Evolutionary conservation across 2,888 invertebrate species (phyloP).

Genomic region (Tenthredo distinguenda): DNA sequence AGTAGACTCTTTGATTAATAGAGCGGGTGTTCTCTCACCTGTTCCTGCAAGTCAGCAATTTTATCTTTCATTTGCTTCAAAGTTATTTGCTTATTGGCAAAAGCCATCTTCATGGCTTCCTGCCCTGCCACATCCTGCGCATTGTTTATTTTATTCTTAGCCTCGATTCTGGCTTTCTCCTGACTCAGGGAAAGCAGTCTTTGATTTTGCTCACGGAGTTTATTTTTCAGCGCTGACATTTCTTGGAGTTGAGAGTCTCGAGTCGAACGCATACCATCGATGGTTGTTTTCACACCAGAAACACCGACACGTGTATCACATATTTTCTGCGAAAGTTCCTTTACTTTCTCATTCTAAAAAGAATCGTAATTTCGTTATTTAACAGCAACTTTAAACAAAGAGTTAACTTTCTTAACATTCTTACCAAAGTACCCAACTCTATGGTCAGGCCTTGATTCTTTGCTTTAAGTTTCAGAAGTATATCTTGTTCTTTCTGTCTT

Average conservation of each 20-base stretch:
- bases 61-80: conserved; percentile 86
- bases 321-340: conserved; percentile 89
- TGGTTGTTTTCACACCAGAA: conserved; percentile 95
- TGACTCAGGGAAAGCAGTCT: conserved; percentile 89
- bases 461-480: conserved; percentile 91
- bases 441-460: conserved; percentile 91
- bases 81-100: conserved; percentile 86
- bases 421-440: conserved; percentile 82
- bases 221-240: conserved; percentile 90
- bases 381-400: conserved; percentile 27
- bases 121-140: conserved; percentile 79
- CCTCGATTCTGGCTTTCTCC: conserved; percentile 90
- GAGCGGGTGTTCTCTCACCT: conserved; percentile 69
- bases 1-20: conserved; percentile 37
- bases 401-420: background rate
- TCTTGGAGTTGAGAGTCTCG: conserved; percentile 94
- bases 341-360: conserved; percentile 84
- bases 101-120: conserved; percentile 82
- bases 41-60: conserved; percentile 87
- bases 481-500: conserved; percentile 91
- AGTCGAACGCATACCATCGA: conserved; percentile 96
- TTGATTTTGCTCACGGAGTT: conserved; percentile 92
- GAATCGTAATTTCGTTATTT: conserved; percentile 48
- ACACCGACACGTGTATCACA: conserved; percentile 92
- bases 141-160: conserved; percentile 83